These are phyloP conservation scores for Alexandromys fortis DNA, from an alignment of 2,113 vertebrate genomes.

Conservation along the genomic window DNA sequence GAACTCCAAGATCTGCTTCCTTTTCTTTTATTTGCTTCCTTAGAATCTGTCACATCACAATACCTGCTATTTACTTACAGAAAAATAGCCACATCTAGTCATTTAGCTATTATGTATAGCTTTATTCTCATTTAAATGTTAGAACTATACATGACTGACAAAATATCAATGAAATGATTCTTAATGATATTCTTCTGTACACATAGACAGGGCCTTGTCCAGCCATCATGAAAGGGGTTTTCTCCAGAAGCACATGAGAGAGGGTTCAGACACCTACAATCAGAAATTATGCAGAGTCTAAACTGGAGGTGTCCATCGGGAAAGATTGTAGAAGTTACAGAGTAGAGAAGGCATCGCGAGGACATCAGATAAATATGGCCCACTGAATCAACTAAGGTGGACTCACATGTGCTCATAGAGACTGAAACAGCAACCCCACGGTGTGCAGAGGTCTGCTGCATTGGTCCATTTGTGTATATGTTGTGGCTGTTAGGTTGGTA, in stretches of 20 bases:
- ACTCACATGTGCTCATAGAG: background rate
- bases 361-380: background rate
- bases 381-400: background rate
- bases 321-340: too few relatives aligned
- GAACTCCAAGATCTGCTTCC: background rate
- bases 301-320: background rate
- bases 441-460: background rate
- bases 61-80: background rate
- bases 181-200: background rate
- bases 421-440: background rate
- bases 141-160: too few relatives aligned
- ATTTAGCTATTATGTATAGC: background rate
- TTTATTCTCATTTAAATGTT: background rate
- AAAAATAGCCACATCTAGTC: background rate
- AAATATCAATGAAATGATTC: background rate
- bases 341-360: background rate
- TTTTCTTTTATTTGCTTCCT: background rate
- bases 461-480: too few relatives aligned
- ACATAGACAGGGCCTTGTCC: background rate
- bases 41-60: background rate
- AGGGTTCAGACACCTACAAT: background rate
- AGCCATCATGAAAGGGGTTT: background rate
- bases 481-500: background rate
- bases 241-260: background rate
- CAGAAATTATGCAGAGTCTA: background rate